Evolutionary conservation across 1,140 invertebrate genomes (phyloP).

Genomic region (Sesamia nonagrioides): DNA sequence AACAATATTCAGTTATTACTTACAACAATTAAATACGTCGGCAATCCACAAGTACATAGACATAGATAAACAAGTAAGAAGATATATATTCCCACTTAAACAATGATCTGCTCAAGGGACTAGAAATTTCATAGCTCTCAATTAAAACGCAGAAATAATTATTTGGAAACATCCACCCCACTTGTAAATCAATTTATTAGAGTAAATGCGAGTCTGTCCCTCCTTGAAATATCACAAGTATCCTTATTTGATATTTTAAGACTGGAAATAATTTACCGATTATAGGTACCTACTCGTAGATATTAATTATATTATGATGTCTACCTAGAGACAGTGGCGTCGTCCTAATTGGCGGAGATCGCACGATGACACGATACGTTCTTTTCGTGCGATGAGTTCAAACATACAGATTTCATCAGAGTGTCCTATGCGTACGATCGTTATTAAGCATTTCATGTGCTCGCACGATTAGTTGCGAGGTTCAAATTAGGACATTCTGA

Average conservation of each 20-base stretch:
- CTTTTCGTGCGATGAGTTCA: too few species aligned
- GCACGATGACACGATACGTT: too few species aligned
- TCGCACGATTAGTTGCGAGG: too few species aligned
- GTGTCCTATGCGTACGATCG: too few species aligned
- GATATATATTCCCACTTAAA: conserved; percentile 49
- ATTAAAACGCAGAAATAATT: conserved; percentile 85
- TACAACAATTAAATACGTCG: background rate
- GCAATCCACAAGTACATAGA: conserved; percentile 1
- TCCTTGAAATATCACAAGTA: conserved; percentile 51
- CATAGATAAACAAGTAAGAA: background rate
- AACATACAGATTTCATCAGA: too few species aligned
- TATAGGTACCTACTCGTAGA: background rate
- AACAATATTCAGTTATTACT: background rate
- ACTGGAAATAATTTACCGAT: conserved; percentile 39
- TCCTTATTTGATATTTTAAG: conserved; percentile 59
- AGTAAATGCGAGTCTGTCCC: conserved; percentile 68
- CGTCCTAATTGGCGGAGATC: too few species aligned
- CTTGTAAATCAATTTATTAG: conserved; percentile 80
- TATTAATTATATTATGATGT: conserved; percentile 40
- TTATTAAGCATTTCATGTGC: too few species aligned
- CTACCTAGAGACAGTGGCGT: conserved; percentile 4
- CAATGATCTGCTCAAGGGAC: conserved; percentile 67
- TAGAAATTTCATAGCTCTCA: conserved; percentile 82
- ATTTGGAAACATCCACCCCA: conserved; percentile 78
- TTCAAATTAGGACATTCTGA: too few species aligned